Evolutionary conservation across 1,140 invertebrate species (phyloP).

Genomic region (Octopus bimaculoides): DNA sequence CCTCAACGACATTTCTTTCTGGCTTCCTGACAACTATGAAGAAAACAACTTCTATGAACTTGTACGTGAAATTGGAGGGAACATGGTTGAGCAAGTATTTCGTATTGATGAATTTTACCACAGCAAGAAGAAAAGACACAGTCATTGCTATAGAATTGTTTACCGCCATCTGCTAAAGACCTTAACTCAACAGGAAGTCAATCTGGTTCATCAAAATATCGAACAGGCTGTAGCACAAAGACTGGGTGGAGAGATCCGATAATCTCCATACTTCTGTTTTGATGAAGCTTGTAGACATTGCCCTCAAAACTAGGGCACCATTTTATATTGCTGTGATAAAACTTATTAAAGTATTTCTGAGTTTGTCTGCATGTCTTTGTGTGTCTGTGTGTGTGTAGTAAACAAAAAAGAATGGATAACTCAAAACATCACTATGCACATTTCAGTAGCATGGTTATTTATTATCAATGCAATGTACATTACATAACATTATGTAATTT

Average conservation of each 20-base stretch:
- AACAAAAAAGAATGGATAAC: too few species aligned
- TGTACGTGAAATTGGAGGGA: constrained; percentile 80
- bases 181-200: constrained; percentile 84
- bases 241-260: constrained; percentile 67
- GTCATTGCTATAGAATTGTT: constrained; percentile 88
- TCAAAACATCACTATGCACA: too few species aligned
- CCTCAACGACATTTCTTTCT: constrained; percentile 94
- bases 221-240: constrained; percentile 62
- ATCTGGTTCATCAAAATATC: constrained; percentile 79
- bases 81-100: constrained; percentile 81
- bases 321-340: too few species aligned
- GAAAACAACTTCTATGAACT: constrained; percentile 94
- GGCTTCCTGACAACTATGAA: constrained; percentile 77
- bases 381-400: too few species aligned
- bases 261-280: constrained; percentile 1
- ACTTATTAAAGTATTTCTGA: too few species aligned
- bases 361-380: too few species aligned
- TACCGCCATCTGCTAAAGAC: constrained; percentile 92
- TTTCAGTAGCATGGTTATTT: too few species aligned
- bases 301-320: too few species aligned
- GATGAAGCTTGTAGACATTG: too few species aligned
- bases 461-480: too few species aligned
- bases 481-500: too few species aligned
- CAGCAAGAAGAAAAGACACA: constrained; percentile 77
- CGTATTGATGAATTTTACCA: constrained; percentile 86